Evolutionary conservation across 2,888 invertebrate genomes (phyloP), one percentile per base, ranked within the genome.

Genomic region (Eustalomyia histrio): DNA sequence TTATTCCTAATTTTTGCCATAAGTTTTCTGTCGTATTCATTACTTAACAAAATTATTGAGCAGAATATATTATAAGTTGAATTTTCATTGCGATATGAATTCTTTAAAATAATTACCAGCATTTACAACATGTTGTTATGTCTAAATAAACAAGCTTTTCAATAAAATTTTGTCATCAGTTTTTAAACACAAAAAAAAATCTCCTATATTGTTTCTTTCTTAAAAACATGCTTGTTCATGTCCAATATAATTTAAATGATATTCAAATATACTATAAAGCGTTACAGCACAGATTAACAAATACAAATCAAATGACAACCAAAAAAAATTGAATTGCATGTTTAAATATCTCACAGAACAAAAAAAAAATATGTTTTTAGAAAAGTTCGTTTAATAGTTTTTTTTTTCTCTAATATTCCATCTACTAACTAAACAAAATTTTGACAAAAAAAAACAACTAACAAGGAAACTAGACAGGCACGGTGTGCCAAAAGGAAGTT

Each of bases 231-330:
- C 50, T 50, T 76, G 58, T 55, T 18, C 64, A 61, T 71, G 81
- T 81, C 74, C 60, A 71, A 78, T 65, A 29, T 74, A 61, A 61
- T 81, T 74, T 71, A 74, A 65, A 52, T 67, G 24, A 52, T 57
- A 29, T 57, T 52, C n/a, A 10, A 35, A 35, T 33, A 57, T 21
- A 10, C 16, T n/a, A 52, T 29, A n/a, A 55, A 63, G 64, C 50
- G 35, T 35, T 43, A 61, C 61, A 63, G 24, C 35, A 50, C 16
- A 63, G 57, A 76, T 76, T 63, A 63, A 63, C 21, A 47, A 60
- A 7, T 47, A 47, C 43, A 47, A 47, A n/a, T 47, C n/a, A 14
- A 47, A 47, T 47, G 43, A 47, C 43, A 47, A 47, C 43, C 2
- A 24, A 29, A 21, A 39, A 52, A 17, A 55, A 18, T 10, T 55